Conservation (phyloP, 2,113 vertebrate genomes). For the Puffinus mauretanicus region DNA sequence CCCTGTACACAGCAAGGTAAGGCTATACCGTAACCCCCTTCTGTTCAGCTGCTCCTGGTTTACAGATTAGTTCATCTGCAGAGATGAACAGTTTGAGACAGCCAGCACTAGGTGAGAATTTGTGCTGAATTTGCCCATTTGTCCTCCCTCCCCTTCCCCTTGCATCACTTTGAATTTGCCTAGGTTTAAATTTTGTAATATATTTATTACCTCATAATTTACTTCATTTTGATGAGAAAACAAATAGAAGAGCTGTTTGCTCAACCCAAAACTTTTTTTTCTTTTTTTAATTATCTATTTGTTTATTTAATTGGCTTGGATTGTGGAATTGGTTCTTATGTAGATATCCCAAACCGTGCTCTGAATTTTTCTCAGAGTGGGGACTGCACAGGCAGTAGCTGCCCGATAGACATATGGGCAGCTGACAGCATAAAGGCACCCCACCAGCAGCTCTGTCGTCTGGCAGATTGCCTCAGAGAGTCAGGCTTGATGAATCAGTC, state of each 20-base stretch:
- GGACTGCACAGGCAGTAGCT: not conserved
- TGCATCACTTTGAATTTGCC: not conserved
- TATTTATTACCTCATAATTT: not conserved
- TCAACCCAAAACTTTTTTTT: not conserved
- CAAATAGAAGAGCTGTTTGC: not conserved
- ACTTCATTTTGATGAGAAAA: not conserved
- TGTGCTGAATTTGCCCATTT: conserved; percentile 10
- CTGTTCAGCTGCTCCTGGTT: not conserved
- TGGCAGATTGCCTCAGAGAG: conserved; percentile 46
- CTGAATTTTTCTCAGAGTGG: not conserved
- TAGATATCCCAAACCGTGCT: not conserved
- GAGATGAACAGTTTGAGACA: conserved; percentile 9
- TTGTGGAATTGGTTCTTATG: not conserved
- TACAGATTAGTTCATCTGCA: conserved; percentile 11
- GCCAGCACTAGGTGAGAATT: conserved; percentile 10
- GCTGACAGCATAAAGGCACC: conserved; percentile 27
- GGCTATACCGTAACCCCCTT: not conserved
- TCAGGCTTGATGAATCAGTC: conserved; percentile 18
- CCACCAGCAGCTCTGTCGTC: conserved; percentile 30
- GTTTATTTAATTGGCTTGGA: not conserved
- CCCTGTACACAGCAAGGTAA: not conserved
- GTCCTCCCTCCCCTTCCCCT: not conserved
- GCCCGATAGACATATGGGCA: conserved; percentile 40
- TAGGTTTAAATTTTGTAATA: not conserved
- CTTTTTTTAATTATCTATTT: not conserved